Percentiles rank a stretch among this genome's conserved stretches.
These are phyloP conservation scores for Achatina immaculata DNA, from an alignment of 1,140 invertebrate genomes.

Conservation along the genomic window DNA sequence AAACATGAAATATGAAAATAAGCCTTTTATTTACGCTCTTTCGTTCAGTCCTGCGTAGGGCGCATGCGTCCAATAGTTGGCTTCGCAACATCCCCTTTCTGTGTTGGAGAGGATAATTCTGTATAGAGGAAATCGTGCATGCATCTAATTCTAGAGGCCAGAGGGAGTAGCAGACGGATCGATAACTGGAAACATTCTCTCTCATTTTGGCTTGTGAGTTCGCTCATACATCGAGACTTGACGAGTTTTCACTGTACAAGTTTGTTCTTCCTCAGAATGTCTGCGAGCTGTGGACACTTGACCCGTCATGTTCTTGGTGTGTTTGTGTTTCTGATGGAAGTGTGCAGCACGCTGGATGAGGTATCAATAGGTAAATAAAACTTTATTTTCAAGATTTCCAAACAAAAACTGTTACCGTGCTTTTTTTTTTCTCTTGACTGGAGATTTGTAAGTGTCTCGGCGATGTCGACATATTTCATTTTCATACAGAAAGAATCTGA, in stretches of 20 bases:
- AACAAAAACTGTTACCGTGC: too few relatives aligned
- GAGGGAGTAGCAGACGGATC: not conserved
- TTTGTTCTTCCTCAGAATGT: not conserved
- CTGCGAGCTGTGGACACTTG: not conserved
- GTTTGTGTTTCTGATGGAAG: not conserved
- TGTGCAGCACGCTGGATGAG: not conserved
- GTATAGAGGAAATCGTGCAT: not conserved
- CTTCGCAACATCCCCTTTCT: not conserved
- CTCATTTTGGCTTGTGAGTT: not conserved
- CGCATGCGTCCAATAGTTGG: not conserved
- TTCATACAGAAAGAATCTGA: too few relatives aligned
- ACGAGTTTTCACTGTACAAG: too few relatives aligned
- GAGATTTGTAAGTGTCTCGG: too few relatives aligned
- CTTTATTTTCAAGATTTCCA: too few relatives aligned
- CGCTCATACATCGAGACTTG: not conserved
- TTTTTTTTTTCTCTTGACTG: too few relatives aligned
- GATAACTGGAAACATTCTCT: not conserved
- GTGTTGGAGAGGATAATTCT: not conserved
- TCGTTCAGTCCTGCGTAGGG: too few relatives aligned
- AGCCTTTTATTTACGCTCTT: too few relatives aligned
- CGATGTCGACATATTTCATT: too few relatives aligned
- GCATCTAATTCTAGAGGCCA: not conserved
- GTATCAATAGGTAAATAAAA: not conserved
- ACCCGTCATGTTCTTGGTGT: not conserved
- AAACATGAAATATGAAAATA: too few relatives aligned